Evolutionary conservation across 2,113 vertebrate genomes (phyloP), one percentile per base, ranked within the genome.

Genomic region (Sander vitreus): DNA sequence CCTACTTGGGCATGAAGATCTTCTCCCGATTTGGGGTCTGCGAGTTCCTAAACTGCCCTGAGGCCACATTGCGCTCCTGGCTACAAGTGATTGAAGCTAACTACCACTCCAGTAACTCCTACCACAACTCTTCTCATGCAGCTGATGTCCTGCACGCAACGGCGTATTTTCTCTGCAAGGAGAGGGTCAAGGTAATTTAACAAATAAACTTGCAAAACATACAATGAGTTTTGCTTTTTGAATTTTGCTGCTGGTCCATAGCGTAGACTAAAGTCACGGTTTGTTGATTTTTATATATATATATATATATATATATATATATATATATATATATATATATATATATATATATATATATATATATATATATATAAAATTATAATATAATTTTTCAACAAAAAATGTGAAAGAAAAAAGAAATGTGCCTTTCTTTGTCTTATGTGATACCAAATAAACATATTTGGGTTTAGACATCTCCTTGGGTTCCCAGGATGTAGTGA

Each of bases 101-200:
- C 91, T 99, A 99, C 89, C 97, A 98, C 89, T 94, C 96, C 27
- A 96, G 91, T 81, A 99, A 99, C 94, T 97, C 98, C 54, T 99
- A 99, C 94, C 98, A 99, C 94, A 99, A 99, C 80, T 99, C 98
- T 21, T 96, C 95, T 0, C 98, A 99, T 25, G 95, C 98, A 1
- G 97, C 98, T 0, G 98, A 99, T 2, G 98, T 99, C 62, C 96
- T 99, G 6, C 98, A 99, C 0, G 98, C 98, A 77, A 99, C 98
- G 0, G 98, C 97, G 16, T 99, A 98, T 89, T 99, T 99, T 84
- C 97, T 99, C 27, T 95, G 96, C 92, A 98, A 96, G 90, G 96
- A 98, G 89, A 96, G 97, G 83, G 95, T 99, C 50, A 99, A 99
- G 97, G 98, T 99, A 86, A 96, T 62, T 60, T 3, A 14, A 4